These are phyloP conservation scores for Caenorhabditis imperialis DNA, from an alignment of 2,888 invertebrate genomes.

Conservation along the genomic window DNA sequence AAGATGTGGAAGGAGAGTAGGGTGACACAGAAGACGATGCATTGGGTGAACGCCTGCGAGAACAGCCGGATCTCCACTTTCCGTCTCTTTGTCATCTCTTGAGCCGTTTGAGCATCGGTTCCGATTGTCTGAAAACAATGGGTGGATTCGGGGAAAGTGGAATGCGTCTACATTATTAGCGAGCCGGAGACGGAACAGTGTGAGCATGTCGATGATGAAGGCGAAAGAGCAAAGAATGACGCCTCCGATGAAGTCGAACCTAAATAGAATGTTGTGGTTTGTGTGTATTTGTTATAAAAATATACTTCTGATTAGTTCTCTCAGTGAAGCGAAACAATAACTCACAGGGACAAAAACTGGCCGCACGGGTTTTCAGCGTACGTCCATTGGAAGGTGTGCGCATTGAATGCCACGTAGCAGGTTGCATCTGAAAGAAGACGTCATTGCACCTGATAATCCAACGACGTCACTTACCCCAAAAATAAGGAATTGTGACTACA, in stretches of 20 bases:
- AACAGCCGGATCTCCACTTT: conserved; percentile 47
- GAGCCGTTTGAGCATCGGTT: no score
- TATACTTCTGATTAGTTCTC: background rate
- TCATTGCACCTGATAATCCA: background rate
- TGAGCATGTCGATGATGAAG: conserved; percentile 41
- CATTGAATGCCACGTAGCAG: conserved; percentile 44
- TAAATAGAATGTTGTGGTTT: background rate
- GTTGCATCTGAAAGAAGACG: conserved; percentile 12
- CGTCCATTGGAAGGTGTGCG: conserved; percentile 41
- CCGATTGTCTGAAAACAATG: background rate
- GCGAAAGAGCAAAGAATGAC: conserved; percentile 36
- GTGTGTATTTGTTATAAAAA: background rate
- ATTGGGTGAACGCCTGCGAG: conserved; percentile 44
- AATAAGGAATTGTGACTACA: conserved; percentile 56
- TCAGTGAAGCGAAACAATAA: no score
- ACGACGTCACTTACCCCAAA: conserved; percentile 36
- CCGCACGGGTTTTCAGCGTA: conserved; percentile 38
- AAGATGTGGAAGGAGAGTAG: conserved; percentile 41
- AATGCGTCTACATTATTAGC: conserved; percentile 30
- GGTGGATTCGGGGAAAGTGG: background rate
- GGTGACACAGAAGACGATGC: conserved; percentile 44
- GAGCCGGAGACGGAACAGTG: conserved; percentile 24
- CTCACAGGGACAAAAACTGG: conserved; percentile 40
- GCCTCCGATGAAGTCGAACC: conserved; percentile 48
- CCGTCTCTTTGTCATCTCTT: conserved; percentile 24